These are phyloP conservation scores for Napeogenes inachia DNA, from an alignment of 2,888 invertebrate genomes.

Conservation along the genomic window DNA sequence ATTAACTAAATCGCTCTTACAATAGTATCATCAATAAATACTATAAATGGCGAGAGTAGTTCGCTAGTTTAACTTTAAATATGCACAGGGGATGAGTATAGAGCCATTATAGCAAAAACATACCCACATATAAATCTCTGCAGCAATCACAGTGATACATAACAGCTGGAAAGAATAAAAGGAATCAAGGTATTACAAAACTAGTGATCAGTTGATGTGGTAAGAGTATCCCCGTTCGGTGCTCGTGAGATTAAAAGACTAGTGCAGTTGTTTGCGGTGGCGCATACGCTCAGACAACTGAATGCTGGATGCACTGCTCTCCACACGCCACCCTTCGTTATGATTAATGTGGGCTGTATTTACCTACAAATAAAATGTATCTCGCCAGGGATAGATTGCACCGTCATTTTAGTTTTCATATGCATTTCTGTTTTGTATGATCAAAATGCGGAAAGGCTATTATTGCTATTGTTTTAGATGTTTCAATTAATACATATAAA, in stretches of 20 bases:
- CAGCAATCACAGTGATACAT: slow-evolving; percentile 6
- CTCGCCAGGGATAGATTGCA: slow-evolving; percentile 41
- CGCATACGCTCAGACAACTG: slow-evolving; percentile 26
- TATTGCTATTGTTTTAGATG: slow-evolving; percentile 21
- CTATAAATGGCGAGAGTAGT: slow-evolving; percentile 18
- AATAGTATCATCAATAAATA: slow-evolving; percentile 18
- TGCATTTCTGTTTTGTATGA: slow-evolving; percentile 54
- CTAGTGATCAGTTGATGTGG: slow-evolving; percentile 28
- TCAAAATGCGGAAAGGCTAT: slow-evolving; percentile 48
- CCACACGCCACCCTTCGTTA: slow-evolving; percentile 48
- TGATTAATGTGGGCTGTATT: slow-evolving; percentile 62
- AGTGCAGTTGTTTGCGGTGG: slow-evolving; percentile 61
- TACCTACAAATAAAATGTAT: slow-evolving; percentile 38
- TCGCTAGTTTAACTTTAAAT: slow-evolving; percentile 18
- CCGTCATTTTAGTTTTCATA: slow-evolving; percentile 56
- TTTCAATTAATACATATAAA: too few relatives aligned
- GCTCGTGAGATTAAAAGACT: slow-evolving; percentile 70
- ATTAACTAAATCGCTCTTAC: slow-evolving; percentile 2
- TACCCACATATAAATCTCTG: slow-evolving; percentile 16
- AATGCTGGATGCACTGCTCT: slow-evolving; percentile 54
- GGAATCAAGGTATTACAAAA: slow-evolving; percentile 26
- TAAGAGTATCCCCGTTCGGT: slow-evolving; percentile 24
- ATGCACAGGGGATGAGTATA: slow-evolving; percentile 19
- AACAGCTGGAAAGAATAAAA: slow-evolving; percentile 14
- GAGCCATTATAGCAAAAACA: slow-evolving; percentile 19